These are phyloP conservation scores for Enteromius trimaculatus DNA, from an alignment of 2,797 vertebrate genomes.

Conservation along the genomic window DNA sequence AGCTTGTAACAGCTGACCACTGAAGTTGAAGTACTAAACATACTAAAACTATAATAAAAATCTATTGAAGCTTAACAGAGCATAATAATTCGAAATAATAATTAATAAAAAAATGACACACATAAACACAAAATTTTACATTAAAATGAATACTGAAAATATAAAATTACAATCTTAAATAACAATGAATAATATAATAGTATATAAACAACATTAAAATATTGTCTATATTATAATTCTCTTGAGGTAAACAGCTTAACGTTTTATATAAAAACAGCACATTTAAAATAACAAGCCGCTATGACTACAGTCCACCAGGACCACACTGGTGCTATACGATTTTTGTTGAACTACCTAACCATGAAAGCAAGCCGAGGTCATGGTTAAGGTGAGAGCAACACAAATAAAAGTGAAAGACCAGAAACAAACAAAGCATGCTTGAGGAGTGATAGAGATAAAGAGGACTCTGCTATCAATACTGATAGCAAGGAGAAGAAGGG, in stretches of 20 bases:
- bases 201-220: not conserved
- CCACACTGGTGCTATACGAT: conserved; percentile 22
- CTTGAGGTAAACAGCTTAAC: not conserved
- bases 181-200: not conserved
- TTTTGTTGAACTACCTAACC: conserved; percentile 34
- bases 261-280: not conserved
- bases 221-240: not conserved
- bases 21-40: not conserved
- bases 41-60: not conserved
- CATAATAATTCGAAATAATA: not conserved
- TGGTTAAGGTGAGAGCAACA: conserved; percentile 45
- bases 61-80: not conserved
- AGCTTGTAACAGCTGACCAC: not conserved
- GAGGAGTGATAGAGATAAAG: not conserved
- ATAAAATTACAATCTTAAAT: not conserved
- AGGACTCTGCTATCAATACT: conserved; percentile 41
- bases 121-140: not conserved
- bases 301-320: conserved; percentile 27
- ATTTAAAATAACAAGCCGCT: conserved; percentile 2
- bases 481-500: conserved; percentile 46
- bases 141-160: not conserved
- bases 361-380: conserved; percentile 37
- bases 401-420: conserved; percentile 38
- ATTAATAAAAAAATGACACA: not conserved
- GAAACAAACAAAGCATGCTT: conserved; percentile 28